Evolutionary conservation across 2,888 invertebrate genomes (phyloP).

Genomic region (Drosophila sordidapex): DNA sequence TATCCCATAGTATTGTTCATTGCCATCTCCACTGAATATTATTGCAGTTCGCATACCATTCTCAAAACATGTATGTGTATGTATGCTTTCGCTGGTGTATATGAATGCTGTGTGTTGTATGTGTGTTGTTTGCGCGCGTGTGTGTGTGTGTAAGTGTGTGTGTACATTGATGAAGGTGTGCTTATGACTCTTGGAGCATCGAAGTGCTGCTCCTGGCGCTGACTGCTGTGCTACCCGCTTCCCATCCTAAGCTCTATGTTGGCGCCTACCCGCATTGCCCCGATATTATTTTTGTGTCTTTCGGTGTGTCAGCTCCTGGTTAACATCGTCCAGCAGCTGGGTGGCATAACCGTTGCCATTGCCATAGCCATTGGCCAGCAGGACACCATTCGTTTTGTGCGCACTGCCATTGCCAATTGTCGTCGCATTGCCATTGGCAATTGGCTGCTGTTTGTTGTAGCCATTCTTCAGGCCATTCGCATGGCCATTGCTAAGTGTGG

Average conservation of each 20-base stretch:
- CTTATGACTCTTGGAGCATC: conserved; percentile 61
- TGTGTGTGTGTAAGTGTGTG: conserved; percentile 26
- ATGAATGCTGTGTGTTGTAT: conserved; percentile 36
- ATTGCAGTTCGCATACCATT: conserved; percentile 37
- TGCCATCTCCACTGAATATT: conserved; percentile 33
- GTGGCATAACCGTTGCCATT: conserved; percentile 67
- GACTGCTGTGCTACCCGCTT: conserved; percentile 30
- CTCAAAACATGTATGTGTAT: conserved; percentile 35
- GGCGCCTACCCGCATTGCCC: conserved; percentile 67
- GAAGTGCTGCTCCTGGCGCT: conserved; percentile 56
- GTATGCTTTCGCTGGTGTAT: conserved; percentile 41
- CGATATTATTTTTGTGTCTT: conserved; percentile 85
- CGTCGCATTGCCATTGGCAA: conserved; percentile 67
- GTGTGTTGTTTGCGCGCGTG: conserved; percentile 14
- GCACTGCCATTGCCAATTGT: conserved; percentile 66
- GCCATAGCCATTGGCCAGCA: conserved; percentile 76
- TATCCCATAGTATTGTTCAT: conserved; percentile 26
- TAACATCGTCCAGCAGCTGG: conserved; percentile 72
- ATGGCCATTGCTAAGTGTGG: conserved; percentile 68
- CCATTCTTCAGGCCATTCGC: conserved; percentile 78
- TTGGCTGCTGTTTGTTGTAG: conserved; percentile 48
- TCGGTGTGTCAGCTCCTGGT: conserved; percentile 83
- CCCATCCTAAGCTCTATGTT: conserved; percentile 64
- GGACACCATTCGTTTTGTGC: conserved; percentile 73
- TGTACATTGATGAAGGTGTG: conserved; percentile 36